Percentiles rank a stretch among this genome's conserved stretches.
Conservation (phyloP, 2,888 invertebrate species). For the Dilophus febrilis region DNA sequence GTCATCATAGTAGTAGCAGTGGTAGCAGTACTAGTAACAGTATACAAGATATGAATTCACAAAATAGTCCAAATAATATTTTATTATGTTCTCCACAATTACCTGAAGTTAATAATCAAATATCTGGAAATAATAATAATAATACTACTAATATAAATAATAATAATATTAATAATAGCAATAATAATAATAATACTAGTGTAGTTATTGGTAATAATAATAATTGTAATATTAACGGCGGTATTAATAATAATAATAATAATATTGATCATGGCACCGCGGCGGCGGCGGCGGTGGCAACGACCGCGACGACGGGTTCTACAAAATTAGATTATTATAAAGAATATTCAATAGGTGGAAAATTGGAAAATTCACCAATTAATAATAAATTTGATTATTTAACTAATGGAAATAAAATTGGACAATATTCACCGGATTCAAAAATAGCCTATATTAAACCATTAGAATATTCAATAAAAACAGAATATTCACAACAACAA, state of each 20-base stretch:
- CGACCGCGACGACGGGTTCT: slow-evolving; percentile 14
- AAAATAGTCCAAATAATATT: slow-evolving; percentile 11
- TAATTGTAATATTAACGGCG: too few relatives aligned
- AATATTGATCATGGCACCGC: too few relatives aligned
- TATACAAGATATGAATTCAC: slow-evolving; percentile 40
- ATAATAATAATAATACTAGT: too few relatives aligned
- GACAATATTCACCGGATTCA: slow-evolving; percentile 5
- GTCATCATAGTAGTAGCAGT: slow-evolving; percentile 31
- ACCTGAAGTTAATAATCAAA: slow-evolving; percentile 28
- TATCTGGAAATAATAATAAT: slow-evolving; percentile 15
- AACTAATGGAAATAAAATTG: slow-evolving; percentile 14
- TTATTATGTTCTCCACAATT: slow-evolving; percentile 21
- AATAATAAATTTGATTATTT: slow-evolving; percentile 8
- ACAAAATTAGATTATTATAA: slow-evolving; percentile 26
- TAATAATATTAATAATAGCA: too few relatives aligned
- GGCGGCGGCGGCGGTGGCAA: slow-evolving; percentile 8
- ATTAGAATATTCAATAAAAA: slow-evolving; percentile 8
- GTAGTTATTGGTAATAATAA: too few relatives aligned
- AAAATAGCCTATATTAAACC: slow-evolving; percentile 8
- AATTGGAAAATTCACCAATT: slow-evolving; percentile 6
- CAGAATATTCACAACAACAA: slow-evolving; percentile 12
- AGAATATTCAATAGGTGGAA: slow-evolving; percentile 7
- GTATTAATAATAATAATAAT: too few relatives aligned
- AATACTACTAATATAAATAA: too few relatives aligned
- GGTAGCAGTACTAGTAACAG: too few relatives aligned